Evolutionary conservation across 35 echinoderm and acorn worm genomes (phyloP).

Genomic region (Heliocidaris erythrogramma): DNA sequence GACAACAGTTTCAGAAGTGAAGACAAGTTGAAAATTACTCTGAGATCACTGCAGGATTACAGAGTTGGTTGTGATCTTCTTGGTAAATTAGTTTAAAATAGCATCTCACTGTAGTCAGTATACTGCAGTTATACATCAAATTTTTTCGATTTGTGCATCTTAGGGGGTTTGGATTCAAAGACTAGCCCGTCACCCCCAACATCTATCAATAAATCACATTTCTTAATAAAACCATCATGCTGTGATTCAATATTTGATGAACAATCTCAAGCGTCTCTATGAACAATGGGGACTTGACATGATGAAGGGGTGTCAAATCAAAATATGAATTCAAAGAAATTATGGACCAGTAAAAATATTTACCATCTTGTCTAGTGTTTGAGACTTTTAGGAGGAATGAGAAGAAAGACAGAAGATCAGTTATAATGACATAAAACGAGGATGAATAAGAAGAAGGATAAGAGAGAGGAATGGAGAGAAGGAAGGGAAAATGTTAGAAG

Average conservation of each 20-base stretch:
- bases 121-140: neutral
- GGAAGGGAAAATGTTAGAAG: too few relatives aligned
- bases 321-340: neutral
- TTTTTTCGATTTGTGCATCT: neutral
- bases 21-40: too few relatives aligned
- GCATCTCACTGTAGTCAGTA: neutral
- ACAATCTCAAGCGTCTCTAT: neutral
- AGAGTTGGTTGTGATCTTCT: too few relatives aligned
- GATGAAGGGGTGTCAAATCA: neutral
- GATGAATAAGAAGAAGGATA: too few relatives aligned
- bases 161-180: neutral
- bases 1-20: too few relatives aligned
- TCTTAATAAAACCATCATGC: neutral
- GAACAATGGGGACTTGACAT: neutral
- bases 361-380: neutral
- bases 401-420: too few relatives aligned
- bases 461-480: too few relatives aligned
- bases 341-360: neutral
- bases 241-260: neutral
- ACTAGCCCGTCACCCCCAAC: neutral
- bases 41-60: too few relatives aligned
- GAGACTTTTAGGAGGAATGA: too few relatives aligned
- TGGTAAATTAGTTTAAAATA: too few relatives aligned
- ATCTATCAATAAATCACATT: neutral
- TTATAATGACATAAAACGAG: too few relatives aligned